Evolutionary conservation across 2,888 invertebrate species (phyloP).

Genomic region (Ophioninae sp.): DNA sequence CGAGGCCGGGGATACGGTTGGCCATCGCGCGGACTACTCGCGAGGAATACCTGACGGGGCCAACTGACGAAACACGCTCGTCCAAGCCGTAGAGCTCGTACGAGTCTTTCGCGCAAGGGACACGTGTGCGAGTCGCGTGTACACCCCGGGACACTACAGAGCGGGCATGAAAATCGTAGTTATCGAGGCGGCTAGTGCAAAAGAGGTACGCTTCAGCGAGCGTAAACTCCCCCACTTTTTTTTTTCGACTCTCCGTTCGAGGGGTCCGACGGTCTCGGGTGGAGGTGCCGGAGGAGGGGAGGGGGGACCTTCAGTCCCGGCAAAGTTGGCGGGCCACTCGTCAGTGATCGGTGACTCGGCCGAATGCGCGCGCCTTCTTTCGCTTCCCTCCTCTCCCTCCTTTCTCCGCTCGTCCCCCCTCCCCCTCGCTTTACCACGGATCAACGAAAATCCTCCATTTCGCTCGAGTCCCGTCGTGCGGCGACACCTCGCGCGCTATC

Average conservation of each 20-base stretch:
- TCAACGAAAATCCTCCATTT: background rate
- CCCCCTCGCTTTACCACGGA: background rate
- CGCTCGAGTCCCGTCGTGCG: background rate
- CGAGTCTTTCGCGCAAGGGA: background rate
- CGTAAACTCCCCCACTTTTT: conserved; percentile 58
- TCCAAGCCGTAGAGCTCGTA: background rate
- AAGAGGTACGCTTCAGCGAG: conserved; percentile 4
- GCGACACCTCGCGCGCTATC: background rate
- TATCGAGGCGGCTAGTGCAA: conserved; percentile 1
- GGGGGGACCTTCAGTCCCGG: conserved; percentile 11
- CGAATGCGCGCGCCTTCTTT: conserved; percentile 52
- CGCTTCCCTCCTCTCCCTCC: too few relatives aligned
- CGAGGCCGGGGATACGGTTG: conserved; percentile 4
- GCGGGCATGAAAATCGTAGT: conserved; percentile 17
- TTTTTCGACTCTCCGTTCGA: conserved; percentile 10
- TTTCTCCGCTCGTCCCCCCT: background rate
- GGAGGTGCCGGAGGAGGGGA: background rate
- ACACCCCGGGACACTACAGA: background rate
- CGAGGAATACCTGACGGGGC: conserved; percentile 18
- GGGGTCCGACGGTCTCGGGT: conserved; percentile 11
- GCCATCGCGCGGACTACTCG: conserved; percentile 27
- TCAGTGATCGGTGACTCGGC: conserved; percentile 53
- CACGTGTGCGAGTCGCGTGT: conserved; percentile 6
- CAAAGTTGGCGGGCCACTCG: conserved; percentile 30
- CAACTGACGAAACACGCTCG: background rate